These are phyloP conservation scores for Chamaetylas fuelleborni DNA, from an alignment of 2,113 vertebrate genomes.

Conservation along the genomic window DNA sequence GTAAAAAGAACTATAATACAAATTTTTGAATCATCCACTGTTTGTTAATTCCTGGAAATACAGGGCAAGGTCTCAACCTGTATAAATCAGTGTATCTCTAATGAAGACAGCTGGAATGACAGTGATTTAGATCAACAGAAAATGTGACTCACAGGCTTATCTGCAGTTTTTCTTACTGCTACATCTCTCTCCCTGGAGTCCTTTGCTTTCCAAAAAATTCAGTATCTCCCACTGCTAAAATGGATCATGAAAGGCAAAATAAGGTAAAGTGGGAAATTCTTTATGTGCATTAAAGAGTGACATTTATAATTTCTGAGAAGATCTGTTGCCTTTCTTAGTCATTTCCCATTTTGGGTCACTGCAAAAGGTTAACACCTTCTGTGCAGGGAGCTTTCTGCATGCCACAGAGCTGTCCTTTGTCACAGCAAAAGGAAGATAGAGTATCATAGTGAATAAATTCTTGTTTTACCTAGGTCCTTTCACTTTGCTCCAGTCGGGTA, in stretches of 20 bases:
- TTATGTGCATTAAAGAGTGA: background rate
- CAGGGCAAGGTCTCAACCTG: background rate
- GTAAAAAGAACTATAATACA: background rate
- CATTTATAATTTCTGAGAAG: slow-evolving; percentile 6
- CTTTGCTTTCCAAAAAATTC: slow-evolving; percentile 40
- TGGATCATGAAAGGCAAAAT: slow-evolving; percentile 18
- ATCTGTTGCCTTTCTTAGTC: background rate
- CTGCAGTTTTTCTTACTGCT: slow-evolving; percentile 23
- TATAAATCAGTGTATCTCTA: background rate
- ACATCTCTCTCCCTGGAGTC: background rate
- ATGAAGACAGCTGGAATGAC: background rate
- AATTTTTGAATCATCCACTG: background rate
- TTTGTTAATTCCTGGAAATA: slow-evolving; percentile 48
- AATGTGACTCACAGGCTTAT: slow-evolving; percentile 47
- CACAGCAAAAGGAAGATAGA: background rate
- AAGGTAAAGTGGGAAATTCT: background rate
- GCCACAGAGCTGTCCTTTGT: background rate
- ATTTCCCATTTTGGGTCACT: background rate
- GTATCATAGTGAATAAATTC: background rate
- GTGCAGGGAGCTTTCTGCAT: background rate
- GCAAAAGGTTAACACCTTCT: slow-evolving; percentile 15
- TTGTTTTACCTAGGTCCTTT: background rate
- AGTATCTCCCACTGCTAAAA: background rate
- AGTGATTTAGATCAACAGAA: slow-evolving; percentile 46
- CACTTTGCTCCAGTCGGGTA: background rate